Conservation (phyloP, 2,888 invertebrate species). For the Drosophila lacicola region DNA sequence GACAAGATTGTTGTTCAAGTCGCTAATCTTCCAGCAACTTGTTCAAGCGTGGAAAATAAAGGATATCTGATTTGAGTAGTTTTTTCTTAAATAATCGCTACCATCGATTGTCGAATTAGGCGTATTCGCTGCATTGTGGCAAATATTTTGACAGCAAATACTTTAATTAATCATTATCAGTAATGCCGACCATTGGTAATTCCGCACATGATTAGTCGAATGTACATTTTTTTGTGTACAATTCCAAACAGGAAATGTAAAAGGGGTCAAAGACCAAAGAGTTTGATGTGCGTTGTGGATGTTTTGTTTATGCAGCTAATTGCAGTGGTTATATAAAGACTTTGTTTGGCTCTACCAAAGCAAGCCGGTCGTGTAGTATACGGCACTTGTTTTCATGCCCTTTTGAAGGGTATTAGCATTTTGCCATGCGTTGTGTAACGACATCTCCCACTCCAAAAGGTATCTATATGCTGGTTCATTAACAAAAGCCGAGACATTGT, state of each 20-base stretch:
- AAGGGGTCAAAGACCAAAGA: slow-evolving; percentile 49
- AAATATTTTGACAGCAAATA: slow-evolving; percentile 4
- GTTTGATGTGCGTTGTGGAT: slow-evolving; percentile 48
- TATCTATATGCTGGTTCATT: no score
- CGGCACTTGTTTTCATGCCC: slow-evolving; percentile 16
- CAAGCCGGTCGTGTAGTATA: slow-evolving; percentile 17
- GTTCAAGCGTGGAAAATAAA: not conserved
- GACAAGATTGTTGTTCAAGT: not conserved
- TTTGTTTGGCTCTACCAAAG: slow-evolving; percentile 22
- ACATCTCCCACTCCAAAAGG: no score
- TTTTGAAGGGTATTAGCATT: no score
- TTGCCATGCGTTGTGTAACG: no score
- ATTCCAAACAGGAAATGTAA: slow-evolving; percentile 40
- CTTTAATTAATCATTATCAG: slow-evolving; percentile 15
- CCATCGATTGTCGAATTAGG: not conserved
- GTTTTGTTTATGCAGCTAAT: slow-evolving; percentile 61
- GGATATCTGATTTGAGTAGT: no score
- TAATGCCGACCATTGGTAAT: slow-evolving; percentile 1
- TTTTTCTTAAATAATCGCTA: not conserved
- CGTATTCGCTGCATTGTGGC: not conserved
- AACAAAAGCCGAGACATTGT: no score
- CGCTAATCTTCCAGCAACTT: not conserved
- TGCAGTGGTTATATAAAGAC: slow-evolving; percentile 50
- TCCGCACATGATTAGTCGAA: slow-evolving; percentile 28
- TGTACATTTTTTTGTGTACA: slow-evolving; percentile 25